Evolutionary conservation across 2,888 invertebrate genomes (phyloP), one percentile per base, ranked within the genome.

Genomic region (Palloptera scutellata): DNA sequence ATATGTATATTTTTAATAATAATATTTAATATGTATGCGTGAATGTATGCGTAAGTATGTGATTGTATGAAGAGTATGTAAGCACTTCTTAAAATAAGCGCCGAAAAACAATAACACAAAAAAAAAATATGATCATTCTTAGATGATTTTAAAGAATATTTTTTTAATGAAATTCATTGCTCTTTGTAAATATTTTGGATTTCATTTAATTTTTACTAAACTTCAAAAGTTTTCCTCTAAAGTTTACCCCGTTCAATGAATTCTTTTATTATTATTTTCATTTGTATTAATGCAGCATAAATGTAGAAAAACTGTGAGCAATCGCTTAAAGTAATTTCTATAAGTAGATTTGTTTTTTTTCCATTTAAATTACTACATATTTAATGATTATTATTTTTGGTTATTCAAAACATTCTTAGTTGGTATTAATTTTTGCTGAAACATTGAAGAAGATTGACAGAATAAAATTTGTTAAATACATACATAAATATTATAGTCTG

Each of bases 41-140:
- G 66, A 20, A 54, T 68, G 58, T 58, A 45, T 53, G 12, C 55
- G 17, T 61, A 52, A 65, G 58, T 30, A 52, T 69, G 58, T 30
- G 15, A 57, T 43, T 75, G 68, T 70, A 66, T 69, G 30, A 30
- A 30, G 30, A 30, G 30, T 30, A 30, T 30, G 30, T 74, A 72
- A 76, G 76, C 76, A 76, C 74, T 78, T 65, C 43, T 68, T 66
- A 69, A 70, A 72, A 67, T 64, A 43, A 58, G 69, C 59, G 69
- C 69, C 72, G 65, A 57, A 69, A 66, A 54, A 59, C 58, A 65
- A 66, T 68, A 63, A n/a, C n/a, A n/a, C n/a, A n/a, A n/a, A n/a
- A n/a, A n/a, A n/a, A n/a, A n/a, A n/a, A n/a, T n/a, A n/a, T n/a
- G n/a, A n/a, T n/a, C n/a, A n/a, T n/a, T n/a, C n/a, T n/a, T n/a